Evolutionary conservation across 2,888 invertebrate genomes (phyloP), one percentile per base, ranked within the genome.

Genomic region (Ypsolopha scabrella): DNA sequence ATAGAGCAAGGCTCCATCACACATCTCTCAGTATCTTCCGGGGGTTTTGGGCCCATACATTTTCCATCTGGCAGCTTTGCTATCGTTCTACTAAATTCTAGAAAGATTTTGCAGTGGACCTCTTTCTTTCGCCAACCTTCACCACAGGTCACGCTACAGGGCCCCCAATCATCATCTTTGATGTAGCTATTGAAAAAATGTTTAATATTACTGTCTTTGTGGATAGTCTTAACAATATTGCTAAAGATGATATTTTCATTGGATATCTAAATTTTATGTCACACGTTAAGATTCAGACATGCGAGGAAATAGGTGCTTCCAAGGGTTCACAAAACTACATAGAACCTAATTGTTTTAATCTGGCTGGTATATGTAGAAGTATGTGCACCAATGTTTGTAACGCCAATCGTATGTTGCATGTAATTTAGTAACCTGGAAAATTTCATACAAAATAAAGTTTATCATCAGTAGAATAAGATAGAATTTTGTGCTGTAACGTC

Each of bases 31-130:
- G 90, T 91, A 60, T 94, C 93, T 63, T 94, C 93, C 0, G 89
- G 73, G 0, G 97, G 97, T 67, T 95, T 96, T 0, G 91, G 91
- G 0, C 96, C 96, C 62, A 92, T 90, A 70, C 98, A 98, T 67
- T 96, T 92, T 51, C 90, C 90, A 68, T 97, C 96, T 0, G 96
- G 95, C 8, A 97, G 86, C 60, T 93, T 94, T 6, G 95, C 95
- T 51, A 95, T 92, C 0, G 96, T 96, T 59, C 93, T 89, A 53
- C 96, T 95, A 76, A 96, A 97, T 75, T 96, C 96, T 55, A 98
- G 86, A 79, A 94, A 97, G 64, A 98, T 97, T 87, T 95, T 96
- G 85, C 99, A 99, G 62, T 94, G 92, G n/a, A 97, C 97, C 62
- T 92, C 91, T 37, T 97, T 91, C 57, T 91, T 92, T n/a, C 93